Evolutionary conservation across 2,888 invertebrate species (phyloP).

Genomic region (Ceriagrion tenellum): DNA sequence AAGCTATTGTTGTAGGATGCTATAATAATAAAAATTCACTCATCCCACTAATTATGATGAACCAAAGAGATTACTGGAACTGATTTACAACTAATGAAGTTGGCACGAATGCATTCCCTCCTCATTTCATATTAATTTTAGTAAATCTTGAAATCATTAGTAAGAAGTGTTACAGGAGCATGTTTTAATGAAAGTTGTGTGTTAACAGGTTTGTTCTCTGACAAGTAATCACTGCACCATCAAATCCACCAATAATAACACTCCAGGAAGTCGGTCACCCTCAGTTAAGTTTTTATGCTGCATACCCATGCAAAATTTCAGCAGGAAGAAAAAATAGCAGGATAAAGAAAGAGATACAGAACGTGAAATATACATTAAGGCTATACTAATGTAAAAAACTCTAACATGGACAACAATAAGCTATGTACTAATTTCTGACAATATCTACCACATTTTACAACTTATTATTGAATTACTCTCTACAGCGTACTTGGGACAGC

Average conservation of each 20-base stretch:
- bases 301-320: conserved; percentile 4
- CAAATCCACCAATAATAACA: background rate
- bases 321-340: background rate
- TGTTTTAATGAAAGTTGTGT: background rate
- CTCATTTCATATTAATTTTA: background rate
- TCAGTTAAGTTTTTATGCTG: background rate
- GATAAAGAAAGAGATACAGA: background rate
- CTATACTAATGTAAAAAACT: background rate
- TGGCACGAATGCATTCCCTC: too few relatives aligned
- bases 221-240: background rate
- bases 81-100: too few relatives aligned
- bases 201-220: background rate
- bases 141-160: background rate
- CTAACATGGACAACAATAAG: background rate
- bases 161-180: background rate
- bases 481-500: background rate
- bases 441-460: background rate
- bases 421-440: background rate
- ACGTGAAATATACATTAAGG: background rate
- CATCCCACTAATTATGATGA: too few relatives aligned
- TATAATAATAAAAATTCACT: too few relatives aligned
- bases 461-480: background rate
- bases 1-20: too few relatives aligned
- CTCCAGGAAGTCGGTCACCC: conserved; percentile 8
- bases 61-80: too few relatives aligned